Evolutionary conservation across 2,797 vertebrate species (phyloP).

Genomic region (Paramormyrops hopkinsi): DNA sequence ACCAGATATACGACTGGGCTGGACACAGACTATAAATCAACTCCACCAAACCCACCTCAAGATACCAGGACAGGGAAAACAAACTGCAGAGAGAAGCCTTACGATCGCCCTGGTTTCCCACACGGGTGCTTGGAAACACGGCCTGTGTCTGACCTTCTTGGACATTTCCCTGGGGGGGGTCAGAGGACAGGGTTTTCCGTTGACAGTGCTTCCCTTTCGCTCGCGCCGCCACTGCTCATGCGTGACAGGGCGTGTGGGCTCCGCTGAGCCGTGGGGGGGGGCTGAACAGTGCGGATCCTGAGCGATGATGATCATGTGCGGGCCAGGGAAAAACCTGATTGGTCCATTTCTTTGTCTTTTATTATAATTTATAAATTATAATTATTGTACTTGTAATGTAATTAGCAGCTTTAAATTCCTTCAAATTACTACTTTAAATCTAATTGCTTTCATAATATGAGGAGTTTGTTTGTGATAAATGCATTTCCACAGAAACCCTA

Average conservation of each 20-base stretch:
- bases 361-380: not conserved
- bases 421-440: not conserved
- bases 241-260: not conserved
- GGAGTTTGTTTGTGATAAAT: not conserved
- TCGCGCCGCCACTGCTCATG: not conserved
- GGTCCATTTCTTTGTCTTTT: not conserved
- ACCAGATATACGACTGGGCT: conserved; percentile 8
- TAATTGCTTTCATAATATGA: not conserved
- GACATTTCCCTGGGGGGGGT: not conserved
- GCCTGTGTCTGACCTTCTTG: conserved; percentile 8
- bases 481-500: not conserved
- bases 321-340: not conserved
- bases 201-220: not conserved
- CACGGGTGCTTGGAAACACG: not conserved
- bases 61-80: not conserved
- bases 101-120: not conserved
- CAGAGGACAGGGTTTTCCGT: conserved; percentile 2
- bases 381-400: not conserved
- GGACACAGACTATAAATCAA: not conserved
- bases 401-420: not conserved
- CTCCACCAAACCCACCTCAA: not conserved
- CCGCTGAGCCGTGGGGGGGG: not conserved
- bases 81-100: not conserved
- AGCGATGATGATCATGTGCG: not conserved
- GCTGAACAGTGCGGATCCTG: not conserved